Conservation (phyloP, 2,113 vertebrate species). For the Bubo bubo region DNA sequence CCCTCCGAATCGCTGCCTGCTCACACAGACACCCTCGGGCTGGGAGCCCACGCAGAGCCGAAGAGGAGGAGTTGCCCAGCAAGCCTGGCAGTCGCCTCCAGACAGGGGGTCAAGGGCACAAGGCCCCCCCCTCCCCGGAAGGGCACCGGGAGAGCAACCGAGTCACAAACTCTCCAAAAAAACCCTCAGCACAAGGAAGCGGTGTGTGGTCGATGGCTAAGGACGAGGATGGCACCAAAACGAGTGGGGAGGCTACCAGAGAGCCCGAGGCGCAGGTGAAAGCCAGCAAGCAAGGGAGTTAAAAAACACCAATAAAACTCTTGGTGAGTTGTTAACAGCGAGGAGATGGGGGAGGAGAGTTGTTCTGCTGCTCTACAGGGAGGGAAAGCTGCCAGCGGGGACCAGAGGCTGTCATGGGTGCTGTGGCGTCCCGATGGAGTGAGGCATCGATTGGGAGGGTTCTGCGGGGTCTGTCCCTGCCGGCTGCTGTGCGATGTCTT, state of each 20-base stretch:
- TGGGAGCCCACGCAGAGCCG: background rate
- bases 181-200: too few species aligned
- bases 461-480: background rate
- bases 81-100: background rate
- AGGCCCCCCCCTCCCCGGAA: background rate
- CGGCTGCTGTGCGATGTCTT: too few species aligned
- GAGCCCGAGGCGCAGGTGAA: background rate
- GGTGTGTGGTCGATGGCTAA: background rate
- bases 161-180: background rate
- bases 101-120: background rate
- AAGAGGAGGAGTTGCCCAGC: background rate
- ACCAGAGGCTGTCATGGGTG: background rate
- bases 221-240: background rate
- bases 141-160: background rate
- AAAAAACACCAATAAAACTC: background rate
- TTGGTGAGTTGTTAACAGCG: background rate
- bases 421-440: background rate
- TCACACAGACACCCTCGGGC: background rate
- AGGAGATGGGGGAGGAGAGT: background rate
- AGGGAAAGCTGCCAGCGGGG: background rate
- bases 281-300: background rate
- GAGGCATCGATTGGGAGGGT: background rate
- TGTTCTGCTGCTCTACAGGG: background rate
- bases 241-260: background rate
- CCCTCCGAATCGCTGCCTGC: background rate